Conservation (phyloP, 2,888 invertebrate species). For the Dicyrtoma fusca region DNA sequence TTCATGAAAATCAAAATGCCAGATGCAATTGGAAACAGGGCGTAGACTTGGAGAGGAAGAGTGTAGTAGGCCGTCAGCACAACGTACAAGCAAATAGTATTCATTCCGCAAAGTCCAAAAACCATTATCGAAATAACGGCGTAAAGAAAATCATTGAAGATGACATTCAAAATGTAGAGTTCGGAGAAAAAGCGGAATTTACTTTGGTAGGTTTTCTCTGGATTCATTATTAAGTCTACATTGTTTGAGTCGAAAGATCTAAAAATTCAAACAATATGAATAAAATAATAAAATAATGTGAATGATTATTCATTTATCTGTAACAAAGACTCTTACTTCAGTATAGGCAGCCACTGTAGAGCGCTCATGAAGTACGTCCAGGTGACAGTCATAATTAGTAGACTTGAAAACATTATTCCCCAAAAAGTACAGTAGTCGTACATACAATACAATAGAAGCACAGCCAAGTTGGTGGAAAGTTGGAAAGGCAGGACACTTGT, state of each 20-base stretch:
- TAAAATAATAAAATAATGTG: not conserved
- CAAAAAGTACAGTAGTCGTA: not conserved
- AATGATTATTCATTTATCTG: not conserved
- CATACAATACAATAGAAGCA: not conserved
- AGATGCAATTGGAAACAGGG: not conserved
- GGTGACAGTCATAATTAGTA: not conserved
- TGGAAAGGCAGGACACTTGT: not conserved
- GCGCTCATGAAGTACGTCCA: slow-evolving; percentile 5
- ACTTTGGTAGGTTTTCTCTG: not conserved
- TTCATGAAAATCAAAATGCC: not conserved
- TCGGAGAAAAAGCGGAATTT: not conserved
- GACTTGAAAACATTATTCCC: not conserved
- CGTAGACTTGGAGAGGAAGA: slow-evolving; percentile 1
- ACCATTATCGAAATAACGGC: slow-evolving; percentile 8
- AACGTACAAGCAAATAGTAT: slow-evolving; percentile 5
- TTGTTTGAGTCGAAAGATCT: not conserved
- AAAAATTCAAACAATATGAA: not conserved
- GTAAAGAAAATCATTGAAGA: slow-evolving; percentile 1
- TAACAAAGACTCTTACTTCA: not conserved
- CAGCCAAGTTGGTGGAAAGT: not conserved
- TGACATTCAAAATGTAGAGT: not conserved
- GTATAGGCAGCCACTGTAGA: not conserved
- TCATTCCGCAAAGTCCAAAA: slow-evolving; percentile 1
- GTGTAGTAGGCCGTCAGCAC: not conserved
- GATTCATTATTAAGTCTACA: too few species aligned